Evolutionary conservation across 2,113 vertebrate genomes (phyloP), one percentile per base, ranked within the genome.

Genomic region (Istiophorus platypterus): DNA sequence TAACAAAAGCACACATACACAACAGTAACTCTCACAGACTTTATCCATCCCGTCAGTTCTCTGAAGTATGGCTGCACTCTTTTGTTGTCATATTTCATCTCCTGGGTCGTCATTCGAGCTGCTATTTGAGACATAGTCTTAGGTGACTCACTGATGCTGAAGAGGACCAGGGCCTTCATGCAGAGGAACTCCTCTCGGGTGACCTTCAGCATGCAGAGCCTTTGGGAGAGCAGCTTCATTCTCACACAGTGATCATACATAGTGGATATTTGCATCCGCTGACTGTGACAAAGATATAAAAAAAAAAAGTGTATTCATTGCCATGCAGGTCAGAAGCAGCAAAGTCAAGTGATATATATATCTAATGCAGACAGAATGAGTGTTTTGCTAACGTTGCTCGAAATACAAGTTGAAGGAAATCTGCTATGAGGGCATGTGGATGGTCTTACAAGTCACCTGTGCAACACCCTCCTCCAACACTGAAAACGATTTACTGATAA

Each of bases 121-220:
- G 64, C 57, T 76, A 66, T 78, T 75, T 52, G 37, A 37, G 73
- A 72, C 26, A 11, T 29, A 34, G 64, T 58, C 27, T 58, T 22
- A 1, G 45, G 7, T 12, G 74, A 95, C 95, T 95, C 88, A 99
- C 98, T 95, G 92, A 98, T 97, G 92, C 97, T 99, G 96, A 99
- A 98, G 89, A 99, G 97, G 37, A 99, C 95, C 54, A 99, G 94
- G 62, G 97, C 97, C 89, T 99, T 99, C 97, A 99, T 99, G 80
- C 98, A 99, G 83, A 99, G 96, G 77, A 98, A 99, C 94, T 99
- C 98, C 89, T 99, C 97, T 57, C 96, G 96, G 0, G 97, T 97
- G 93, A 99, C 96, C 89, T 97, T 96, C 67, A 99, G 96, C 94
- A 95, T 95, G 45, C 96, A 96, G 5, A 99, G 97, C 84, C 97